Evolutionary conservation across 2,113 vertebrate species (phyloP).

Genomic region (Dipodomys ordii): DNA sequence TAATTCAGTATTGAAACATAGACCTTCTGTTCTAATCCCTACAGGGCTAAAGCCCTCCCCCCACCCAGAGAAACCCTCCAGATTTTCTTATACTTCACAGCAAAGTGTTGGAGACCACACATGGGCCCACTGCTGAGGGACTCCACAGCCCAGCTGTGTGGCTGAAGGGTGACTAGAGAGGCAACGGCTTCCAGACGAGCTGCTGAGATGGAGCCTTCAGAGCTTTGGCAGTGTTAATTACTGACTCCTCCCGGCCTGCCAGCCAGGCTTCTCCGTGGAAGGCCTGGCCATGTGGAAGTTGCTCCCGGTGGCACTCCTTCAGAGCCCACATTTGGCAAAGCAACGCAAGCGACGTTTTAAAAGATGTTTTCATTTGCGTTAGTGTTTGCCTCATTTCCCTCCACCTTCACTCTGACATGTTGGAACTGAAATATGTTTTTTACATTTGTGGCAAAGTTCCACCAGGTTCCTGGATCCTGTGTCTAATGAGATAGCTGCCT

Average conservation of each 20-base stretch:
- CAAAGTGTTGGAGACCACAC: slow-evolving; percentile 1
- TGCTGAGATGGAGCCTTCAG: slow-evolving; percentile 71
- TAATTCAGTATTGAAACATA: not conserved
- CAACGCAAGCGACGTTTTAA: slow-evolving; percentile 52
- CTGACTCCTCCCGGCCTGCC: slow-evolving; percentile 54
- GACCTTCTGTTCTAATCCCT: not conserved
- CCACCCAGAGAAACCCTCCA: not conserved
- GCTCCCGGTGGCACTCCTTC: slow-evolving; percentile 52
- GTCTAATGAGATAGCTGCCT: not conserved
- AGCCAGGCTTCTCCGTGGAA: slow-evolving; percentile 70
- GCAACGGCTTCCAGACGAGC: slow-evolving; percentile 56
- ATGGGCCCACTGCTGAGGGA: not conserved
- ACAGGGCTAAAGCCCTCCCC: not conserved
- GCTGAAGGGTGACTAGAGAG: slow-evolving; percentile 29
- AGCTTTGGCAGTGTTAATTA: slow-evolving; percentile 70
- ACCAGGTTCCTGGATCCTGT: not conserved
- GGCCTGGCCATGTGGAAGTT: slow-evolving; percentile 57
- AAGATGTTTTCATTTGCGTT: slow-evolving; percentile 77
- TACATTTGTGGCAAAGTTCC: slow-evolving; percentile 27
- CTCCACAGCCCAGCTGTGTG: slow-evolving; percentile 2
- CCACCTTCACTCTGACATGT: slow-evolving; percentile 14
- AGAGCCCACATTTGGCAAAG: slow-evolving; percentile 65
- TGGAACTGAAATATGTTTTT: slow-evolving; percentile 54
- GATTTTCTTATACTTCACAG: not conserved
- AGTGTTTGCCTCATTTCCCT: not conserved